Conservation (phyloP, 2,797 vertebrate species). For the Enoplosus armatus region DNA sequence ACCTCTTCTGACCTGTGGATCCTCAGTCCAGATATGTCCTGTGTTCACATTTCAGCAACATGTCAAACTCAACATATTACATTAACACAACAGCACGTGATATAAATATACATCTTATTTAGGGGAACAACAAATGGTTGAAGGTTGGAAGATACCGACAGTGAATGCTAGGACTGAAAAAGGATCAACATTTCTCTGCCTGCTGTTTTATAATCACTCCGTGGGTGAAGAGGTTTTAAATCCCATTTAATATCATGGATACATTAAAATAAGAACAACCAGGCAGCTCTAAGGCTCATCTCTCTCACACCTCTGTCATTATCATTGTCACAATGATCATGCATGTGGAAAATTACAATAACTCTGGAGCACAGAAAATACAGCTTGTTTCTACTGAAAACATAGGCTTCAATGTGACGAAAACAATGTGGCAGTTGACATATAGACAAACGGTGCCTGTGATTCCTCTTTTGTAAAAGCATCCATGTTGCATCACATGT, state of each 20-base stretch:
- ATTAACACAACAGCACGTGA: conserved; percentile 76
- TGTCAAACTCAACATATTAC: conserved; percentile 77
- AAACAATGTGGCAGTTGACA: conserved; percentile 40
- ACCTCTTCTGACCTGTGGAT: conserved; percentile 54
- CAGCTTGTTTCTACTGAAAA: conserved; percentile 40
- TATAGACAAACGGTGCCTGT: conserved; percentile 38
- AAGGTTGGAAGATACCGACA: conserved; percentile 48
- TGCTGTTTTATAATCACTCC: conserved; percentile 23
- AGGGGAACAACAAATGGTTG: conserved; percentile 55
- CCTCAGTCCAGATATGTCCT: conserved; percentile 58
- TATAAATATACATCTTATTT: conserved; percentile 74
- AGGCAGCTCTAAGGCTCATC: conserved; percentile 37
- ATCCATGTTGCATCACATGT: conserved; percentile 64
- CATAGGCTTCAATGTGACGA: conserved; percentile 5
- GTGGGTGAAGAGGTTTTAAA: conserved; percentile 25
- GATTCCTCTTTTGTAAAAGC: conserved; percentile 61
- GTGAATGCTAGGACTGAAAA: conserved; percentile 44
- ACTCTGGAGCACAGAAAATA: conserved; percentile 46
- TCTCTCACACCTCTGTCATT: conserved; percentile 40
- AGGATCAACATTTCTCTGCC: conserved; percentile 14
- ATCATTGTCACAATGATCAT: conserved; percentile 47
- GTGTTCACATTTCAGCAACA: conserved; percentile 80
- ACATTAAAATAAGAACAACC: conserved; percentile 40
- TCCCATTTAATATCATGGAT: conserved; percentile 32
- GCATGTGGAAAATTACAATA: conserved; percentile 54